phyloP scores from a whole-genome alignment of 2,888 invertebrate genomes.

The Nyleta sp. region DNA sequence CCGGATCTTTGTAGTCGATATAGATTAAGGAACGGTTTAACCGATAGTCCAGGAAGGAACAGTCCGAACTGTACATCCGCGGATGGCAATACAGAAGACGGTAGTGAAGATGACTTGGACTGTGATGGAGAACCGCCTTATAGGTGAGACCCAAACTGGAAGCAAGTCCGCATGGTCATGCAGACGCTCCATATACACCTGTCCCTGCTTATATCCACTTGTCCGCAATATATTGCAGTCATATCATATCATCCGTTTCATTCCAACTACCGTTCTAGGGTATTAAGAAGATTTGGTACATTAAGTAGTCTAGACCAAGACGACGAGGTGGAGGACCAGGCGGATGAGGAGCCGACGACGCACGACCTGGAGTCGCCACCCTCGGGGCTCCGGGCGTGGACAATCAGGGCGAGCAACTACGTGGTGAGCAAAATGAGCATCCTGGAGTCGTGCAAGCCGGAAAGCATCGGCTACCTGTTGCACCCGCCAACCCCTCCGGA shows the following conservation, averaged over 20 bases:
- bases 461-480: constrained; percentile 79
- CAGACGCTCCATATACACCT: no score
- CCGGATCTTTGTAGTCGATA: constrained; percentile 84
- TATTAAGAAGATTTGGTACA: constrained; percentile 82
- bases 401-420: constrained; percentile 90
- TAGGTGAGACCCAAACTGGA: constrained; percentile 69
- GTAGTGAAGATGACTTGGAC: constrained; percentile 80
- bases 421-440: constrained; percentile 92
- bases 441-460: constrained; percentile 86
- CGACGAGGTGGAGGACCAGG: constrained; percentile 78
- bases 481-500: constrained; percentile 80
- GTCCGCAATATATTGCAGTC: no score
- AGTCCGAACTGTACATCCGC: constrained; percentile 77
- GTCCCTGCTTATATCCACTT: no score
- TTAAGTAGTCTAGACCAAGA: constrained; percentile 82
- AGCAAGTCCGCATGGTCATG: no score
- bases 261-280: no score
- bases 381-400: constrained; percentile 88
- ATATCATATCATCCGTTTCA: no score
- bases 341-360: constrained; percentile 73
- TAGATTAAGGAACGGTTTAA: constrained; percentile 74
- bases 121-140: constrained; percentile 82
- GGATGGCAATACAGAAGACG: constrained; percentile 80
- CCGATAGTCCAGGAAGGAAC: constrained; percentile 77
- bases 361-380: constrained; percentile 79